Conservation (phyloP, 2,888 invertebrate species). For the Spilarctia lutea region DNA sequence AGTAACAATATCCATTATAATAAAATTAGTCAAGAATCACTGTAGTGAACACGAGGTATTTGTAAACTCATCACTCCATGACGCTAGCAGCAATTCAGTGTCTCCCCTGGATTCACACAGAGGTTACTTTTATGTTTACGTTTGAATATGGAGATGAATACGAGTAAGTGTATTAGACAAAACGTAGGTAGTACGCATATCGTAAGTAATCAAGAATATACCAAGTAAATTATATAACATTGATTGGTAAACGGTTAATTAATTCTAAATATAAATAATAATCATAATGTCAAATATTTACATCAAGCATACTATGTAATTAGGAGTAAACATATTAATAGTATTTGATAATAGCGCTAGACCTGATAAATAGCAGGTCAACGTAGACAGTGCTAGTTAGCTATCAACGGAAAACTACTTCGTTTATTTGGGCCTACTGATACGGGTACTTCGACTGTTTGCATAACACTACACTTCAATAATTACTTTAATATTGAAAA, state of each 20-base stretch:
- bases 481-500: slow-evolving; percentile 36
- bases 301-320: background rate
- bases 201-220: too few relatives aligned
- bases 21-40: too few relatives aligned
- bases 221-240: too few relatives aligned
- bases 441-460: slow-evolving; percentile 15
- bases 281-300: slow-evolving; percentile 5
- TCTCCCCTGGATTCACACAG: too few relatives aligned
- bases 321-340: slow-evolving; percentile 2
- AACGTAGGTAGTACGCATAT: too few relatives aligned
- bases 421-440: slow-evolving; percentile 9
- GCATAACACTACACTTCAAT: slow-evolving; percentile 22
- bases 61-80: too few relatives aligned
- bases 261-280: background rate
- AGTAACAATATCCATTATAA: too few relatives aligned
- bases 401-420: background rate
- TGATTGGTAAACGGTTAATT: background rate
- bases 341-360: background rate
- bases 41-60: too few relatives aligned
- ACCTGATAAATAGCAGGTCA: background rate
- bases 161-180: too few relatives aligned
- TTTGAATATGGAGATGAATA: too few relatives aligned
- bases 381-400: background rate
- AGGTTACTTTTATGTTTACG: too few relatives aligned
- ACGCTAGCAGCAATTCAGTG: too few relatives aligned